phyloP scores from a whole-genome alignment of 2,113 vertebrate species.

The Mobula birostris region DNA sequence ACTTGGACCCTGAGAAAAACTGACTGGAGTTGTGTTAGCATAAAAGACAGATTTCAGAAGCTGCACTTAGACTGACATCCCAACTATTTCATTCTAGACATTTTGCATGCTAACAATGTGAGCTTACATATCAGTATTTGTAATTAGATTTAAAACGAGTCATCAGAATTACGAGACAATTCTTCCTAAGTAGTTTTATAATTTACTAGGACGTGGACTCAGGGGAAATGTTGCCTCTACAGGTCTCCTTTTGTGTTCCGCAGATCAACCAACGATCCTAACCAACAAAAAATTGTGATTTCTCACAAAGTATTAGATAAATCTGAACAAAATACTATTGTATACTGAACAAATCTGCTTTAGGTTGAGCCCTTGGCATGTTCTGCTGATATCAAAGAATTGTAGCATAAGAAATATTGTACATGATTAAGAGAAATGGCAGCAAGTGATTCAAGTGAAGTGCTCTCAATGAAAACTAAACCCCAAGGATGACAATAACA shows the following conservation, averaged over 20 bases:
- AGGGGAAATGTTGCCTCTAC: not conserved
- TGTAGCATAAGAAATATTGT: not conserved
- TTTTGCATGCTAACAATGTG: not conserved
- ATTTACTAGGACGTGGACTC: not conserved
- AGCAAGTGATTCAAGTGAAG: not conserved
- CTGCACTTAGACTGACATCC: not conserved
- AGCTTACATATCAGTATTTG: not conserved
- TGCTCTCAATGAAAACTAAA: not conserved
- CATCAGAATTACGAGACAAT: not conserved
- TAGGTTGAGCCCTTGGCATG: not conserved
- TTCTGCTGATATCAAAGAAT: not conserved
- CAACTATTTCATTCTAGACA: not conserved
- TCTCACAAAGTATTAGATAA: not conserved
- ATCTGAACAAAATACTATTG: not conserved
- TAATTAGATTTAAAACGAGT: not conserved
- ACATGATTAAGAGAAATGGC: not conserved
- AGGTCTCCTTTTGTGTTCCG: not conserved
- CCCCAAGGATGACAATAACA: not conserved
- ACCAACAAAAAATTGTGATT: no score
- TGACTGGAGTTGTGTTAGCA: not conserved
- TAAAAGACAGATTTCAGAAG: not conserved
- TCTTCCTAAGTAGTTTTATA: not conserved
- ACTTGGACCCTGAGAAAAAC: not conserved
- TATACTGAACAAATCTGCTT: not conserved
- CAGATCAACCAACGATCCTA: not conserved